Percentiles rank a stretch among this genome's conserved stretches.
Conservation (phyloP, 2,888 invertebrate species). For the Agrotis exclamationis region DNA sequence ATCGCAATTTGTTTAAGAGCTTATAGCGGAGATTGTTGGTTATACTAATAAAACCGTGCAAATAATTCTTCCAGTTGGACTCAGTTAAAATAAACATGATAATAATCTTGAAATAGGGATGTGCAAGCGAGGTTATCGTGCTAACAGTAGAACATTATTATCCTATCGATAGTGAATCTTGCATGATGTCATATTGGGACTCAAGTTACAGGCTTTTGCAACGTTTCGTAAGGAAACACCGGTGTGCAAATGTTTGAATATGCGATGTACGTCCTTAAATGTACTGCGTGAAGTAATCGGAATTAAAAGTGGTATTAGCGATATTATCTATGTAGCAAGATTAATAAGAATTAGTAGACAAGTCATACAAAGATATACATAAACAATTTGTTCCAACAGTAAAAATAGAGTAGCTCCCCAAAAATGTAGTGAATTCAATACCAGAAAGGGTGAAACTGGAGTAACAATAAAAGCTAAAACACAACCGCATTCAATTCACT, state of each 20-base stretch:
- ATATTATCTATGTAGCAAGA: constrained; percentile 25
- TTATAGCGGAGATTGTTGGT: not conserved
- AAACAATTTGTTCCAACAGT: not conserved
- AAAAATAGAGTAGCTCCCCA: not conserved
- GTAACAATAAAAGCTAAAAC: constrained; percentile 61
- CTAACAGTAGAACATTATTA: constrained; percentile 42
- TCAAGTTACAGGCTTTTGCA: constrained; percentile 65
- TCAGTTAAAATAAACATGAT: constrained; percentile 38
- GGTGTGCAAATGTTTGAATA: constrained; percentile 49
- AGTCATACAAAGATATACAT: too few species aligned
- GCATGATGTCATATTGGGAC: constrained; percentile 62
- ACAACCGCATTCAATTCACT: constrained; percentile 66
- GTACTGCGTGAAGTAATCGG: constrained; percentile 30
- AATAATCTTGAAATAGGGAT: constrained; percentile 48
- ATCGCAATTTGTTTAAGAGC: not conserved
- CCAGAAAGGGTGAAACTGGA: constrained; percentile 25
- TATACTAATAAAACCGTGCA: not conserved
- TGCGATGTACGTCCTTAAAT: constrained; percentile 53
- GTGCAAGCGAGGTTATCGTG: constrained; percentile 41
- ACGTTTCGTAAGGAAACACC: constrained; percentile 62
- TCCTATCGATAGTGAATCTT: constrained; percentile 57
- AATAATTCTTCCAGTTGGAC: not conserved
- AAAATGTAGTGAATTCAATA: not conserved
- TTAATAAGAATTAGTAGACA: not conserved
- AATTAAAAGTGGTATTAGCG: constrained; percentile 39